Base-by-base conservation (phyloP, 92 coral and sea anemone species). In the Porites rus region DNA sequence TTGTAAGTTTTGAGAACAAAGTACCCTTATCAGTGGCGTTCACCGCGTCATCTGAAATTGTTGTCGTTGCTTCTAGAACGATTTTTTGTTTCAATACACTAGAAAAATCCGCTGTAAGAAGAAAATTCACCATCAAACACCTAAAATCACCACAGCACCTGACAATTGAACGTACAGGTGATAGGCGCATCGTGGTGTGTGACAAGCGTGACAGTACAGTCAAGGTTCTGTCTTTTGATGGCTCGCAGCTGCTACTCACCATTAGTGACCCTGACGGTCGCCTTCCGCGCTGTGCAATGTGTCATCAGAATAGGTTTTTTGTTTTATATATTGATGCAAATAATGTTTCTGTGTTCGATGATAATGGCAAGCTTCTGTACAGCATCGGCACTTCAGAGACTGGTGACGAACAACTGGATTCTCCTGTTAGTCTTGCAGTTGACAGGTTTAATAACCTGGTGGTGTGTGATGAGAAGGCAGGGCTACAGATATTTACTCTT, bases 381-480 rank as follows among this genome's bases (percentile, higher is more conserved):
- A 64, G 64, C 17, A 91, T 91, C 16, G 91, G 90, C 4, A 82
- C 22, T 6, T 75, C 76, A 43, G 84, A 63, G 54, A 17, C 84
- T 67, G 62, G 52, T 7, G 91, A 78, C 52, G 72, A 86, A 53
- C 91, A 71, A 8, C 63, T 69, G 10, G 75, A 77, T 21, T 69
- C 72, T 77, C 94, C 91, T n/a, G 78, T 86, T 75, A 89, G 94
- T 11, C 75, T 91, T 10, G 61, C 91, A 8, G 74, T 91, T 14
- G 91, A 91, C 78, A 63, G 77, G 72, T 86, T 76, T 58, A 67
- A 21, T 21, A 71, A 82, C 64, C 56, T 82, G 43, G 31, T 82
- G 25, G 76, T 82, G 31, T 70, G 86, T 72, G 86, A 72, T 77
- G 12, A 69, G 3, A 81, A 56, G 67, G 24, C 2, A 17, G 53